Evolutionary conservation across 2,797 vertebrate species (phyloP), one percentile per base, ranked within the genome.

Genomic region (Linurgus olivaceus): DNA sequence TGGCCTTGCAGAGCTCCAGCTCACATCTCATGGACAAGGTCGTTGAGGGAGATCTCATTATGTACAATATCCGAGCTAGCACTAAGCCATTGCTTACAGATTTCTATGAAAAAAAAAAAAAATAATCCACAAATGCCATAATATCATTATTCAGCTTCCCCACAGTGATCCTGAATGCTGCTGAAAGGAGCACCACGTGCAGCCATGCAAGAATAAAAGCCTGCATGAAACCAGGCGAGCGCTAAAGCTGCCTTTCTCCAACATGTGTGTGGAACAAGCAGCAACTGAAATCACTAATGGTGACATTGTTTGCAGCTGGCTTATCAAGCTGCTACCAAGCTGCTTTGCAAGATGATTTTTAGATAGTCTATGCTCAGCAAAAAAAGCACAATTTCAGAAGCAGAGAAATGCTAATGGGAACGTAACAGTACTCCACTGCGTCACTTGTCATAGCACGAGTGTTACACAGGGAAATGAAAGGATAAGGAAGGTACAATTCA

Each of bases 111-210:
- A 71, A 70, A 11, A 42, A 61, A 4, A 45, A 5, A 1, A 83
- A 40, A 63, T 5, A 40, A 63, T 5, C 47, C 5, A 5, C 44
- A 79, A 88, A 73, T 79, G 72, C 55, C 12, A 0, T 52, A 86
- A 76, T 55, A 44, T 42, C 44, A 63, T 84, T 90, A 80, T 94
- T 88, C 52, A 72, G 58, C 66, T 88, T 93, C 88, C 86, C 77
- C 44, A 29, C 2, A 0, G 76, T 20, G 76, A 84, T 78, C 37
- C 76, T 86, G 92, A 91, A 86, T 8, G 58, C 62, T 84, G 66
- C 78, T 92, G 90, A 80, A 78, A 86, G 47, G n/a, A 84, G 42
- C 74, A 76, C 57, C 48, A 18, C 9, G 52, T 74, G 83, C 77
- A 85, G 83, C 52, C 5, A 0, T 58, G 76, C 76, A 68, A 51